A percentile compares a stretch with the other conserved stretches of the same genome.
phyloP scores from a whole-genome alignment of 1,140 invertebrate species.

The Stegodyphus dumicola region DNA sequence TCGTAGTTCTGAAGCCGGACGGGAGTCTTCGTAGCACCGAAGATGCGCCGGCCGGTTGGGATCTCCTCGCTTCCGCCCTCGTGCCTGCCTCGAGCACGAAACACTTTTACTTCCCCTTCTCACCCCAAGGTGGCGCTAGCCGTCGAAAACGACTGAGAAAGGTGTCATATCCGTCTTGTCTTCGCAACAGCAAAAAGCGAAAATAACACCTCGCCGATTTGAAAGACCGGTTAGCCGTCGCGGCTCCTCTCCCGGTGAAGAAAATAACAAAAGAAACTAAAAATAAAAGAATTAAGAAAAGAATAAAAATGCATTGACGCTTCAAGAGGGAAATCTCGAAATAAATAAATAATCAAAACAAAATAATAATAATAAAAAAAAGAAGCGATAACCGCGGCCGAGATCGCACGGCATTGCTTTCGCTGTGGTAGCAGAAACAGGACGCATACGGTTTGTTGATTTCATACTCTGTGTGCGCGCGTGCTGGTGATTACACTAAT shows the following conservation, averaged over 20 bases:
- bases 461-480: slow-evolving; percentile 12
- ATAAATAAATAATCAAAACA: slow-evolving; percentile 43
- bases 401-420: slow-evolving; percentile 10
- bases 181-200: background rate
- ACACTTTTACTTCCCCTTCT: background rate
- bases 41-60: too few species aligned
- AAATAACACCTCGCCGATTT: slow-evolving; percentile 36
- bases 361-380: background rate
- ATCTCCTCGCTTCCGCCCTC: too few species aligned
- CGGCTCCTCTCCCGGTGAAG: background rate
- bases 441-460: slow-evolving; percentile 19
- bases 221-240: slow-evolving; percentile 37
- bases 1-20: too few species aligned
- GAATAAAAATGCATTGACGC: slow-evolving; percentile 32
- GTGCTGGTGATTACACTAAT: slow-evolving; percentile 41
- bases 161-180: background rate
- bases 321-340: slow-evolving; percentile 43
- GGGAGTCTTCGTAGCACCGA: too few species aligned
- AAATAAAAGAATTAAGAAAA: slow-evolving; percentile 17
- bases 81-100: too few species aligned
- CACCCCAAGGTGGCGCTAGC: slow-evolving; percentile 28
- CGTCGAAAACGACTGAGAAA: background rate
- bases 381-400: background rate
- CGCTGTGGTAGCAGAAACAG: slow-evolving; percentile 13
- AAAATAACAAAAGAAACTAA: slow-evolving; percentile 27